Base-by-base conservation (phyloP, 2,797 vertebrate species). In the Eulemur albifrons region DNA sequence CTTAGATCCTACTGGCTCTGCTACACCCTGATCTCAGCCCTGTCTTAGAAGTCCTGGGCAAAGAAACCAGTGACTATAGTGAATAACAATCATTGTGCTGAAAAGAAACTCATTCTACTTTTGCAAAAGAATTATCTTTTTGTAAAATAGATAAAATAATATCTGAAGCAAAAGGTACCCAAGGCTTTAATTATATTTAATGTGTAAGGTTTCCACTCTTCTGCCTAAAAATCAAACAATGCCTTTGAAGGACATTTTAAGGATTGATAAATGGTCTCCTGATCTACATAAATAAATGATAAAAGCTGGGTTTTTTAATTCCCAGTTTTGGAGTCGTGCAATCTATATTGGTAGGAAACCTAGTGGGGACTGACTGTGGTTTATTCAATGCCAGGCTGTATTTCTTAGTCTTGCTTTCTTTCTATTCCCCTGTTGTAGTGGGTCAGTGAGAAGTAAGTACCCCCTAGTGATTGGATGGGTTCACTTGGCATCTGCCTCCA, bases 391-490 rank as follows among this genome's bases (percentile, higher is more conserved):
- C 59, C 40, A 38, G n/a, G 67, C 20, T 69, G 10, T 76, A 65
- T 81, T 94, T 85, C 86, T 96, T 80, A 38, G 92, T 45, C 38
- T 90, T 61, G 30, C 18, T 95, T 82, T 70, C 70, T 84, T 59
- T 63, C 79, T 18, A 38, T 27, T 76, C 8, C 35, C 45, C 38
- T 43, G 57, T 40, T 50, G 43, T 38, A 6, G 9, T 1, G 45
- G n/a, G 57, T 25, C 79, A 32, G 43, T 88, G 50, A 81, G 73
- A 91, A 84, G 79, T 20, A 54, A 84, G 79, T 20, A 54, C 30
- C 67, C 4, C 2, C 52, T 77, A 69, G 20, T 61, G 85, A 90
- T 11, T 48, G 76, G 94, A 94, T 43, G 40, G 52, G 30, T 87
- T 85, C 83, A 27, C 40, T 82, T 77, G 69, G 76, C 48, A n/a